These are phyloP conservation scores for Endotricha flammealis DNA, from an alignment of 2,888 invertebrate species.

Conservation along the genomic window DNA sequence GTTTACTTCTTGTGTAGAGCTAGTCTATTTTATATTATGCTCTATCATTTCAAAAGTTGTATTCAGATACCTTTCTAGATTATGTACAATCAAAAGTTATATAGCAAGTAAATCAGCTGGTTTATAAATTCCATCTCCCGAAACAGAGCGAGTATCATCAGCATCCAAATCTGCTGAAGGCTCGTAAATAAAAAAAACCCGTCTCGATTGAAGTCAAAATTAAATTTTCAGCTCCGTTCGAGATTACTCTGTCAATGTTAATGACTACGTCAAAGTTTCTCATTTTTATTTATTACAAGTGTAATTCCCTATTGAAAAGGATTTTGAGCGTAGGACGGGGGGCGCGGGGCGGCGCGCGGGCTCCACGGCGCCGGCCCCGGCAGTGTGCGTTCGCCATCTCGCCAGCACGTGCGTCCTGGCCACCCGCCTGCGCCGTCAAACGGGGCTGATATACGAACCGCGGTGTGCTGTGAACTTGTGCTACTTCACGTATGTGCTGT, in stretches of 20 bases:
- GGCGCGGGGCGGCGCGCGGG: constrained; percentile 4
- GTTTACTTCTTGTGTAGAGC: no score
- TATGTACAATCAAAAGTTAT: no score
- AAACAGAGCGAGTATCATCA: not conserved
- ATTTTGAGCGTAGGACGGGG: constrained; percentile 10
- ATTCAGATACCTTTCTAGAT: no score
- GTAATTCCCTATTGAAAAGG: constrained; percentile 17
- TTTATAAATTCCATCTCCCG: no score
- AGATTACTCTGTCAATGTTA: constrained; percentile 6
- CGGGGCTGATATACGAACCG: not conserved
- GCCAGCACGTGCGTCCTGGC: not conserved
- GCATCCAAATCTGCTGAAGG: not conserved
- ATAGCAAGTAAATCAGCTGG: no score
- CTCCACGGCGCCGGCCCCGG: constrained; percentile 4
- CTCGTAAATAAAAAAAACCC: constrained; percentile 1
- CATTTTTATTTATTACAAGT: constrained; percentile 11
- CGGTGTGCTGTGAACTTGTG: constrained; percentile 2
- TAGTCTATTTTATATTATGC: no score
- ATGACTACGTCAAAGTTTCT: constrained; percentile 8
- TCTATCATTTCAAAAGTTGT: no score
- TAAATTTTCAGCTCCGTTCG: constrained; percentile 2
- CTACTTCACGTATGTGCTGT: constrained; percentile 2
- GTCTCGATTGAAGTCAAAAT: constrained; percentile 2
- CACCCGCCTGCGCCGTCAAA: not conserved
- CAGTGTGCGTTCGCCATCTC: constrained; percentile 2